These are phyloP conservation scores for Drosophila sechellia DNA, from an alignment of 1,140 invertebrate genomes.

Conservation along the genomic window DNA sequence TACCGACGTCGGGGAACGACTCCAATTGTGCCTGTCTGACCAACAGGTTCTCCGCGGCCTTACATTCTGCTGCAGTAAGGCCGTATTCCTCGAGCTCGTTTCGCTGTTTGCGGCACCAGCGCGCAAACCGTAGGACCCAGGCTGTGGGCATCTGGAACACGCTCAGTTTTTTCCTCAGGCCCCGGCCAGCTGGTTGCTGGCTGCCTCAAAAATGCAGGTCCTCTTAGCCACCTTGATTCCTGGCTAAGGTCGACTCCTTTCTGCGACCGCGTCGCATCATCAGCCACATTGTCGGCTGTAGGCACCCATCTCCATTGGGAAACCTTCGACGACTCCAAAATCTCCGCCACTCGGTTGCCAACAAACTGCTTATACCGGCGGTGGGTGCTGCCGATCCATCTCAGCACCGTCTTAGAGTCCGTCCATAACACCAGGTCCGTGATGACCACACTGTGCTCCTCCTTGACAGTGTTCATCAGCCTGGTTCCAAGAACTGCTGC, in stretches of 20 bases:
- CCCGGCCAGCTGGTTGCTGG: background rate
- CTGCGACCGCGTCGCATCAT: too few species aligned
- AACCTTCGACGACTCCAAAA: constrained; percentile 41
- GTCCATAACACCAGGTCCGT: background rate
- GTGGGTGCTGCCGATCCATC: background rate
- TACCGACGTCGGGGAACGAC: constrained; percentile 4
- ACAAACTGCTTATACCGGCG: constrained; percentile 57
- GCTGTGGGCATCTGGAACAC: background rate
- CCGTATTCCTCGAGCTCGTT: background rate
- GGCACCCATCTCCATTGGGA: too few species aligned
- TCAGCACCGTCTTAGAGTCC: too few species aligned
- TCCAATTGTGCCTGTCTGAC: constrained; percentile 6
- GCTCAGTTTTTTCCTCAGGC: background rate
- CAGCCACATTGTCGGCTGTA: too few species aligned
- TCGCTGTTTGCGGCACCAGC: background rate
- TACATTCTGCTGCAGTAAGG: background rate
- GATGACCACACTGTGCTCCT: constrained; percentile 2
- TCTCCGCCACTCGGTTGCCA: constrained; percentile 50
- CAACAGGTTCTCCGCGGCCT: constrained; percentile 5
- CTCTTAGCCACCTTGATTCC: too few species aligned
- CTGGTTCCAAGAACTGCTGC: constrained; percentile 78
- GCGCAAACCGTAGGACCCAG: constrained; percentile 5
- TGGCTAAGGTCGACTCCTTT: too few species aligned
- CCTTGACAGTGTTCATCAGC: constrained; percentile 38
- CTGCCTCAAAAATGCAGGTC: background rate